phyloP scores from a whole-genome alignment of 92 coral and sea anemone genomes.

The Epizoanthus illoricatus region DNA sequence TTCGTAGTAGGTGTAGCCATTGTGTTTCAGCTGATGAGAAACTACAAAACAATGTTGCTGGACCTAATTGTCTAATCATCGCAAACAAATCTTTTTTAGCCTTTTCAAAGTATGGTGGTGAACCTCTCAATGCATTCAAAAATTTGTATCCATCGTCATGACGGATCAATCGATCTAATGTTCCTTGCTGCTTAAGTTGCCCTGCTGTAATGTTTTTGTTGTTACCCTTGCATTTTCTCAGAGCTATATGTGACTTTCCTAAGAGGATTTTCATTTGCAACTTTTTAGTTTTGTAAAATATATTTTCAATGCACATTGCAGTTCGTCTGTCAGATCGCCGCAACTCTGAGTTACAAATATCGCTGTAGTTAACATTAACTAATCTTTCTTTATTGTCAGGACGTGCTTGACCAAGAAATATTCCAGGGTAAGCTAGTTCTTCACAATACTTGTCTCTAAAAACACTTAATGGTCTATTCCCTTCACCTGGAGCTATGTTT shows the following conservation, averaged over 20 bases:
- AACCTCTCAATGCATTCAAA: slow-evolving; percentile 50
- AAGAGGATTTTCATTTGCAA: slow-evolving; percentile 57
- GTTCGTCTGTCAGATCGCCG: slow-evolving; percentile 36
- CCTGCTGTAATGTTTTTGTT: slow-evolving; percentile 52
- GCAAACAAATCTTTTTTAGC: slow-evolving; percentile 51
- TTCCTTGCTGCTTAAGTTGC: slow-evolving; percentile 47
- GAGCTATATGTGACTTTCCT: slow-evolving; percentile 51
- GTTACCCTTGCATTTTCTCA: slow-evolving; percentile 51
- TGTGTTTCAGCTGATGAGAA: slow-evolving; percentile 62
- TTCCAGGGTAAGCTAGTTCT: slow-evolving; percentile 59
- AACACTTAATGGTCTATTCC: slow-evolving; percentile 56
- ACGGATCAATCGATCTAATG: slow-evolving; percentile 48
- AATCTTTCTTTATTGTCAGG: slow-evolving; percentile 47
- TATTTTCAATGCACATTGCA: slow-evolving; percentile 58
- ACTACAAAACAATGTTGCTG: slow-evolving; percentile 53
- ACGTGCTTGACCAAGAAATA: slow-evolving; percentile 54
- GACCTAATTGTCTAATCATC: slow-evolving; percentile 56
- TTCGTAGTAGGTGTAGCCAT: slow-evolving; percentile 60
- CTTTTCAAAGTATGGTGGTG: slow-evolving; percentile 54
- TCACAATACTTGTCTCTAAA: slow-evolving; percentile 57
- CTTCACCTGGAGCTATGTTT: slow-evolving; percentile 61
- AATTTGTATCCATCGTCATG: slow-evolving; percentile 51
- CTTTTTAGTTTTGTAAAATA: slow-evolving; percentile 53
- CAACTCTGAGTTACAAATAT: slow-evolving; percentile 61
- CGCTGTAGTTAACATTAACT: slow-evolving; percentile 46